Base-by-base conservation (phyloP, 1,140 invertebrate genomes). In the Lordiphosa clarofinis region DNA sequence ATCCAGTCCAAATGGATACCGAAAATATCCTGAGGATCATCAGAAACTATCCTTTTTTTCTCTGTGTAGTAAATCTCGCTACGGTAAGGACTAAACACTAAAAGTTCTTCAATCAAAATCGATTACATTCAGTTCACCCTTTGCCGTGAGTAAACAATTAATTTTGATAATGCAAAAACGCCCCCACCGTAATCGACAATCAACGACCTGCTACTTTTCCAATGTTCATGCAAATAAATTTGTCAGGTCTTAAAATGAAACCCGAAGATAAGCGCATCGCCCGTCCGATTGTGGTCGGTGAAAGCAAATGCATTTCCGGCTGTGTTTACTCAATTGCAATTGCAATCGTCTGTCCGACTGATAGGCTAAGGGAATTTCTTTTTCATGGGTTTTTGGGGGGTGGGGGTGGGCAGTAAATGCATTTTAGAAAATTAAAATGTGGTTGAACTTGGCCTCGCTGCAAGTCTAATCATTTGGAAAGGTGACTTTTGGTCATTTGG, bases 231-330 rank as follows among this genome's bases (percentile, higher is more conserved):
- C 24, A 28, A 28, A 28, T 28, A 28, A 28, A 28, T 28, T 28
- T 28, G 24, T 28, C 24, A 28, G 24, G 5, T 28, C 24, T 28
- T 28, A 28, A 19, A 52, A 12, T 9, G 39, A 48, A 57, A 28
- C 49, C 35, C 7, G 47, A 54, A 54, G 74, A 79, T 79, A 79
- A 81, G 70, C 64, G 33, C 50, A 39, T 50, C 48, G 33, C 36
- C 37, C 56, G 46, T 44, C 39, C 10, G 58, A 43, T 61, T 60
- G 37, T 52, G 19, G 48, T 58, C 63, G 53, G 78, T 55, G 78
- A 82, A 81, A 82, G 78, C 78, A 76, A 82, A 72, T 84, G 78
- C 76, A 82, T 84, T 82, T 82, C 76, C 76, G 76, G 76, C 62
- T 54, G 24, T 82, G 62, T 81, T 75, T 82, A 81, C 67, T 72